Evolutionary conservation across 2,797 vertebrate genomes (phyloP).

Genomic region (Thalassophryne amazonica): DNA sequence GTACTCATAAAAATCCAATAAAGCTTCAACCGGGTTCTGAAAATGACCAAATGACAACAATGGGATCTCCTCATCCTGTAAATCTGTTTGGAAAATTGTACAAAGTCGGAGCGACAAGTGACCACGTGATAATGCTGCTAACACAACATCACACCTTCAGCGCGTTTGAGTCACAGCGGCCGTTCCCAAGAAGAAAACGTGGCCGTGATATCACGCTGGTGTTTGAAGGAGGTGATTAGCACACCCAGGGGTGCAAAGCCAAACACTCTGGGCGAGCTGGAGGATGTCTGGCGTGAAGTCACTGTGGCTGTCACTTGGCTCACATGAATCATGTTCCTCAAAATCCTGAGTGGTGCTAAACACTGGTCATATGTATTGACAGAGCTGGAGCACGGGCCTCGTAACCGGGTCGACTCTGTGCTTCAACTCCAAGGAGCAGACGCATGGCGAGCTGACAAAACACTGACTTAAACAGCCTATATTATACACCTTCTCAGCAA

Average conservation of each 20-base stretch:
- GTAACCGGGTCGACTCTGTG: constrained; percentile 43
- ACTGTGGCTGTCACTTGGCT: constrained; percentile 53
- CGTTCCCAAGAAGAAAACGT: constrained; percentile 44
- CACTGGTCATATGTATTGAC: constrained; percentile 44
- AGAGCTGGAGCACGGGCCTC: constrained; percentile 40
- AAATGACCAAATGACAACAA: constrained; percentile 43
- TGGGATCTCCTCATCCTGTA: constrained; percentile 34
- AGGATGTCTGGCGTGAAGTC: constrained; percentile 57
- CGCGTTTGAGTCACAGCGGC: constrained; percentile 40
- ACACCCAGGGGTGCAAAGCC: constrained; percentile 50
- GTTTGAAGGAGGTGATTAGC: constrained; percentile 48
- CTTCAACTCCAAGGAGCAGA: constrained; percentile 50
- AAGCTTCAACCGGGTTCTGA: constrained; percentile 40
- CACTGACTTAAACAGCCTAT: constrained; percentile 9
- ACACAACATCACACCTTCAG: constrained; percentile 45
- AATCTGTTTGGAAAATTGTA: constrained; percentile 25
- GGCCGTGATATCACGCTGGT: constrained; percentile 49
- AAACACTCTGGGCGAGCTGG: constrained; percentile 35
- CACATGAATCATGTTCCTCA: constrained; percentile 43
- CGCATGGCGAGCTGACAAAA: constrained; percentile 11
- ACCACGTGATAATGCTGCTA: constrained; percentile 36
- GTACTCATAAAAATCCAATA: constrained; percentile 39
- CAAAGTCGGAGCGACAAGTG: constrained; percentile 34
- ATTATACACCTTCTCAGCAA: no score
- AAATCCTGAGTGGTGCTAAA: constrained; percentile 50